Evolutionary conservation across 2,888 invertebrate genomes (phyloP).

Genomic region (Rhingia rostrata): DNA sequence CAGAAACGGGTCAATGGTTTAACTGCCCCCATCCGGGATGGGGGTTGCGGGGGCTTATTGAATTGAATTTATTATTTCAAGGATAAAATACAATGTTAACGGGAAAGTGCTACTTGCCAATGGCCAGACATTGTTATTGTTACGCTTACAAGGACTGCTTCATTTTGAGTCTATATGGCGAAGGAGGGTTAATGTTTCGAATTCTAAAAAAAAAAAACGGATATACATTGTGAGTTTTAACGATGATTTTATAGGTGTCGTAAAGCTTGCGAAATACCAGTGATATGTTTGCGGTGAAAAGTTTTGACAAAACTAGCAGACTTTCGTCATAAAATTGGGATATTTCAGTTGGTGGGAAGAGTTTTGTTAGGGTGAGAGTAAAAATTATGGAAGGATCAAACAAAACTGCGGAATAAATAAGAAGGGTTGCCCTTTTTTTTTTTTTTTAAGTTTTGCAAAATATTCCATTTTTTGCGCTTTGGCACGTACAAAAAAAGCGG

Average conservation of each 20-base stretch:
- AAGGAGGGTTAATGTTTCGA: constrained; percentile 16
- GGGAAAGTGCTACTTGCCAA: constrained; percentile 9
- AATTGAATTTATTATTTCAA: constrained; percentile 50
- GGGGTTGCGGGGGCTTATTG: constrained; percentile 29
- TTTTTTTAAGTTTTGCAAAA: too few relatives aligned
- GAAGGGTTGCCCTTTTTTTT: too few relatives aligned
- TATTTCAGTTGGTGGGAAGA: not conserved
- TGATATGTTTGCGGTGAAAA: constrained; percentile 10
- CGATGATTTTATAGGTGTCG: constrained; percentile 40
- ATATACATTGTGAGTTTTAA: constrained; percentile 44
- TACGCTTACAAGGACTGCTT: constrained; percentile 18
- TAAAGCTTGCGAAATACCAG: constrained; percentile 29
- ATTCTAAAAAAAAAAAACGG: not conserved
- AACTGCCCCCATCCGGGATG: not conserved
- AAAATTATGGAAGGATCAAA: not conserved
- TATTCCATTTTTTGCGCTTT: too few relatives aligned
- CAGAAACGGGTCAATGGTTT: constrained; percentile 42
- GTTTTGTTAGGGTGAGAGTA: not conserved
- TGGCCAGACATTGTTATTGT: constrained; percentile 5
- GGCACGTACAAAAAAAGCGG: too few relatives aligned
- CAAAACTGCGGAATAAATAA: too few relatives aligned
- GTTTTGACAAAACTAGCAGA: constrained; percentile 7
- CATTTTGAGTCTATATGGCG: constrained; percentile 6
- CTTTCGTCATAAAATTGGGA: not conserved
- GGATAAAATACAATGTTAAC: constrained; percentile 41